Base-by-base conservation (phyloP, 2,113 vertebrate species). In the Myxocyprinus asiaticus region DNA sequence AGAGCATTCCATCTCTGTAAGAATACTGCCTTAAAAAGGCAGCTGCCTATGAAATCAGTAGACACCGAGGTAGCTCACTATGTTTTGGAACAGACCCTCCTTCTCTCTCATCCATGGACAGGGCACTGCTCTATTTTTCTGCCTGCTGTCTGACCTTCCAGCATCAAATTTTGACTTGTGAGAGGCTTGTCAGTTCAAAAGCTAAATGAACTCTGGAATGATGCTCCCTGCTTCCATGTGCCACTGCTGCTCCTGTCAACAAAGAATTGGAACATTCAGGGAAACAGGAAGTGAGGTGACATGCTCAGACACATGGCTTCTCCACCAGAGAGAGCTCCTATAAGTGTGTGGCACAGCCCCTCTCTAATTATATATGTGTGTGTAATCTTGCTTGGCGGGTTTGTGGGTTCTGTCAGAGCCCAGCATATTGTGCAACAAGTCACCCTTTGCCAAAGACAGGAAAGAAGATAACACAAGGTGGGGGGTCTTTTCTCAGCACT, bases 371-470 rank as follows among this genome's bases (percentile, higher is more conserved):
- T 61, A 12, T 51, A 33, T 33, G 7, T 17, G 45, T 67, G 55
- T 53, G 44, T 72, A 82, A 68, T 51, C 76, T 42, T 6, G 11
- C 70, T 71, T 64, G 67, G 53, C 10, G 75, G 62, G 62, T 61
- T 75, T 75, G 45, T 63, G 33, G 70, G 66, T 77, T 55, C 66
- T 77, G 79, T 80, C 80, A 82, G n/a, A 55, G 50, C 70, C 44
- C 55, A 81, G 76, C 76, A 67, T 85, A 53, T 68, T 82, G 85
- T 75, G 14, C 77, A 70, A 85, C 42, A 9, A 78, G 76, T 64
- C 7, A 7, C 56, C 61, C 48, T 62, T 73, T 56, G 43, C 5
- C 53, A 74, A 78, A 77, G 80, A 64, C 85, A 65, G 63, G 22
- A 14, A 68, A 82, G 58, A 63, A 50, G 14, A 75, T 85, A 77